Evolutionary conservation across 2,797 vertebrate genomes (phyloP).

Genomic region (Epinephelus malabaricus): DNA sequence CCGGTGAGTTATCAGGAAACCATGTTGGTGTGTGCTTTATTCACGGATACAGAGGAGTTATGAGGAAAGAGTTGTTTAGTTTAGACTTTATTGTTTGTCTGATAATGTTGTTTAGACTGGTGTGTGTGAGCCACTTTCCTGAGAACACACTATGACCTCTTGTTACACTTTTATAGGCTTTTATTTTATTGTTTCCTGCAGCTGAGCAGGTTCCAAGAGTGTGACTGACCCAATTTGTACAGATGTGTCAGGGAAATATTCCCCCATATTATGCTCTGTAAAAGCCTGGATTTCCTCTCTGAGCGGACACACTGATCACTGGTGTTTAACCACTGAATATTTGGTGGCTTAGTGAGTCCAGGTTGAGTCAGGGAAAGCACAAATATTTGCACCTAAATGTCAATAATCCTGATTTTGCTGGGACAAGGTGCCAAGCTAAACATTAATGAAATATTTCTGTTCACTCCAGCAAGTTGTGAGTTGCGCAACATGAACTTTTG

Average conservation of each 20-base stretch:
- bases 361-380: slow-evolving; percentile 16
- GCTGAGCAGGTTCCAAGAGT: neutral
- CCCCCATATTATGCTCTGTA: neutral
- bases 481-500: slow-evolving; percentile 76
- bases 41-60: neutral
- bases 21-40: neutral
- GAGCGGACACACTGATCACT: neutral
- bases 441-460: slow-evolving; percentile 73
- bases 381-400: slow-evolving; percentile 66
- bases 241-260: neutral
- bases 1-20: slow-evolving; percentile 53
- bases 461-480: slow-evolving; percentile 37
- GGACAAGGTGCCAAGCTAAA: slow-evolving; percentile 67
- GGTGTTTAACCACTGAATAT: slow-evolving; percentile 1
- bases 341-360: neutral
- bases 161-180: neutral
- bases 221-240: neutral
- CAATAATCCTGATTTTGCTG: slow-evolving; percentile 37
- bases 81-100: neutral
- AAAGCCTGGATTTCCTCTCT: neutral
- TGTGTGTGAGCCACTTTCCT: neutral
- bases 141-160: neutral
- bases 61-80: neutral
- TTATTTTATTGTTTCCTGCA: neutral
- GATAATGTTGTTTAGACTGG: neutral